Evolutionary conservation across 1,140 invertebrate genomes (phyloP).

Genomic region (Pantala flavescens): DNA sequence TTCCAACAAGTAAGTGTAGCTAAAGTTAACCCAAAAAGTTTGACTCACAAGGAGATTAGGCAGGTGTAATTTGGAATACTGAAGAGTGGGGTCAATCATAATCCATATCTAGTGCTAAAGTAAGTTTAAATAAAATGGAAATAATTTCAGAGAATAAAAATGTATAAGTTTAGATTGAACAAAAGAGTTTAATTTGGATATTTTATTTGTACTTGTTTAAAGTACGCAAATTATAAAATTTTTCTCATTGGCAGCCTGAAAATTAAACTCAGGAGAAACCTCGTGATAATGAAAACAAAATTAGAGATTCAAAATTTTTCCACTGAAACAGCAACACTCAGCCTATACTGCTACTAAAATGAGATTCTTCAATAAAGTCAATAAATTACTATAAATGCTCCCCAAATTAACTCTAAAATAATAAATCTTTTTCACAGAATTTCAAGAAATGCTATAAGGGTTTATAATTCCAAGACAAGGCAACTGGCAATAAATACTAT

Average conservation of each 20-base stretch:
- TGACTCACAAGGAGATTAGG: neutral
- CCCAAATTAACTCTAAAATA: neutral
- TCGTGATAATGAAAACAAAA: no score
- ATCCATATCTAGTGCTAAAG: neutral
- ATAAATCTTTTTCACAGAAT: slow-evolving; percentile 10
- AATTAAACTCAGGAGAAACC: no score
- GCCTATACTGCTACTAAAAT: no score
- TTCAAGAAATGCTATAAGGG: slow-evolving; percentile 9
- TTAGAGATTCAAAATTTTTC: no score
- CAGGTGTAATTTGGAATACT: neutral
- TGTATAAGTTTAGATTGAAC: neutral
- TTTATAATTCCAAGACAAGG: slow-evolving; percentile 3
- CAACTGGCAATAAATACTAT: slow-evolving; percentile 10
- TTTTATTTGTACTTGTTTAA: neutral
- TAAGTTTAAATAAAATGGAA: neutral
- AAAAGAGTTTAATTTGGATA: neutral
- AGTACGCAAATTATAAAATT: no score
- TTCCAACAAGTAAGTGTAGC: slow-evolving; percentile 58
- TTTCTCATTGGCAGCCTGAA: no score
- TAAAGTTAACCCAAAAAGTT: neutral
- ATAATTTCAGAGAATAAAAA: neutral
- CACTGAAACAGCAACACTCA: no score
- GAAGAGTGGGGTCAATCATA: neutral
- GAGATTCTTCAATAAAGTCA: neutral
- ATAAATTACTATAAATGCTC: neutral